These are phyloP conservation scores for Plutomurus gul DNA, from an alignment of 1,140 invertebrate genomes.

Conservation along the genomic window DNA sequence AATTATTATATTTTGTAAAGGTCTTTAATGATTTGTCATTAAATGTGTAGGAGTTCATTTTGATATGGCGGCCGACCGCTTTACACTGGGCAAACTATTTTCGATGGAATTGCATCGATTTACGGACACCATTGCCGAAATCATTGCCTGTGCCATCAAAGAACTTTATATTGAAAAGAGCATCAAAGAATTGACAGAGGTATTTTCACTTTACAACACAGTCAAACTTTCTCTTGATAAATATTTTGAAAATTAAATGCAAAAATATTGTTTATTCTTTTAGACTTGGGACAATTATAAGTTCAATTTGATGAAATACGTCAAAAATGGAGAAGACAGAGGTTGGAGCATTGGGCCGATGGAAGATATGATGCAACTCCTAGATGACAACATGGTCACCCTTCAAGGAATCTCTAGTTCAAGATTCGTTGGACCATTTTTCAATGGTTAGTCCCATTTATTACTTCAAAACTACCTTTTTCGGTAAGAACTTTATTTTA, in stretches of 20 bases:
- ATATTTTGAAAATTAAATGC: not conserved
- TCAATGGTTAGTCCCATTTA: constrained; percentile 12
- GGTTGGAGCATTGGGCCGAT: constrained; percentile 76
- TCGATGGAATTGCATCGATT: constrained; percentile 84
- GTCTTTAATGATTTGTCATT: not conserved
- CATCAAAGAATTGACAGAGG: constrained; percentile 74
- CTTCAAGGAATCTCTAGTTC: constrained; percentile 88
- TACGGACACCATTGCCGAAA: constrained; percentile 77
- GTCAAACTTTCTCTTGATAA: not conserved
- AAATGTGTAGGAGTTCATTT: constrained; percentile 62
- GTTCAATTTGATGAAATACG: constrained; percentile 68
- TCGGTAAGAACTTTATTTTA: not conserved
- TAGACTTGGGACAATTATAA: constrained; percentile 71
- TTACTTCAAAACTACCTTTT: too few relatives aligned
- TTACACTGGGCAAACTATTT: constrained; percentile 89
- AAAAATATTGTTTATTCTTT: not conserved
- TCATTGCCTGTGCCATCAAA: constrained; percentile 84
- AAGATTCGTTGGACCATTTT: constrained; percentile 77
- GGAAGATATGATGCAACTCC: constrained; percentile 76
- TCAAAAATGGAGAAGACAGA: constrained; percentile 64
- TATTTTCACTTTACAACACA: constrained; percentile 46
- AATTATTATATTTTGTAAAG: not conserved
- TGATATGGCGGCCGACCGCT: constrained; percentile 82
- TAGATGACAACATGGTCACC: constrained; percentile 88
- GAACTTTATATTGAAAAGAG: constrained; percentile 85